Conservation (phyloP, 2,113 vertebrate species). For the Glaucomys volans region DNA sequence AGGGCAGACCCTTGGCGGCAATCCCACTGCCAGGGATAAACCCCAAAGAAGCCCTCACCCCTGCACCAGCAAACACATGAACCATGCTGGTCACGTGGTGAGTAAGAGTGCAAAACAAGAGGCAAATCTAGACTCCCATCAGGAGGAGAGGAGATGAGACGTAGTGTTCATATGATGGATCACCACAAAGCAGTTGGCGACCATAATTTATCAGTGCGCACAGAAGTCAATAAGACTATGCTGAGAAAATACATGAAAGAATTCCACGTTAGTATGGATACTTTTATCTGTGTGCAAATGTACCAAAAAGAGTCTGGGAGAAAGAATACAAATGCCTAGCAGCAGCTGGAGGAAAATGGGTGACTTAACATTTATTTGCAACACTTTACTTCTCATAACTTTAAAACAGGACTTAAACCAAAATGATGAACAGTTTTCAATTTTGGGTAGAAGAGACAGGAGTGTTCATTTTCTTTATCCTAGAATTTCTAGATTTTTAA, state of each 20-base stretch:
- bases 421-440: neutral
- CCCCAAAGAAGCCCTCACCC: neutral
- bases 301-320: neutral
- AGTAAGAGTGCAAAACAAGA: neutral
- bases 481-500: neutral
- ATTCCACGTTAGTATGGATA: too few relatives aligned
- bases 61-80: accelerated
- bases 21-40: neutral
- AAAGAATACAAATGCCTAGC: too few relatives aligned
- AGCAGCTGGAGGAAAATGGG: neutral
- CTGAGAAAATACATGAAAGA: neutral
- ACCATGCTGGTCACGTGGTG: accelerated
- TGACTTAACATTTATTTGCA: neutral
- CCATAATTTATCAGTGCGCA: accelerated
- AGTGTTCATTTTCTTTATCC: neutral
- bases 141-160: neutral
- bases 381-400: neutral
- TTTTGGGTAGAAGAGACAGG: neutral
- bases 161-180: accelerated
- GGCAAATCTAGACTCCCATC: neutral
- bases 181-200: accelerated
- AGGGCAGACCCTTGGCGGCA: neutral
- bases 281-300: neutral
- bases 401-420: neutral
- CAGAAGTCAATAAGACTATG: accelerated